Evolutionary conservation across 2,797 vertebrate genomes (phyloP).

Genomic region (Botia kubotai): DNA sequence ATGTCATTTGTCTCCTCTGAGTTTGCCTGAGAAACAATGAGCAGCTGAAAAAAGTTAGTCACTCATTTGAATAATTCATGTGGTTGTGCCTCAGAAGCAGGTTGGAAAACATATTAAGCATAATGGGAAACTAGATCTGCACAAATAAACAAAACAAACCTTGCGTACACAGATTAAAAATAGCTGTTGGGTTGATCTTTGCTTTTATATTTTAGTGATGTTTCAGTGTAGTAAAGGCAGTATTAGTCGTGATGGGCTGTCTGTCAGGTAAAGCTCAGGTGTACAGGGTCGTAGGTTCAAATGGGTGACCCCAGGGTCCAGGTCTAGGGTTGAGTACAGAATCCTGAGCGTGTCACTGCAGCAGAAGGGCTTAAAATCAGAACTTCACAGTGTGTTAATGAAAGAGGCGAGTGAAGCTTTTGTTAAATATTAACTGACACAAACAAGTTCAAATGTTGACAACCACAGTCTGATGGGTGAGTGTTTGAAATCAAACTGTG

Average conservation of each 20-base stretch:
- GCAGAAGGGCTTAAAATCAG: constrained; percentile 17
- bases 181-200: not conserved
- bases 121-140: not conserved
- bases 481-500: not conserved
- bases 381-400: constrained; percentile 4
- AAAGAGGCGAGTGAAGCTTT: not conserved
- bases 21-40: constrained; percentile 11
- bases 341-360: not conserved
- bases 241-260: not conserved
- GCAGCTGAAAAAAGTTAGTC: constrained; percentile 29
- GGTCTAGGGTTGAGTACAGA: not conserved
- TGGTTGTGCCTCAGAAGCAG: constrained; percentile 24
- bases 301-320: not conserved
- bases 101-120: constrained; percentile 14
- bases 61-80: constrained; percentile 51
- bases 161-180: not conserved
- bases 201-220: not conserved
- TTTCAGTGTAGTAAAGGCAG: not conserved
- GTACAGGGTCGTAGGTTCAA: not conserved
- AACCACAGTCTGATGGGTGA: not conserved
- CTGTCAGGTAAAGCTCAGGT: constrained; percentile 1
- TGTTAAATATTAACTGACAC: constrained; percentile 6
- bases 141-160: not conserved
- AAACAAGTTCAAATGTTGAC: not conserved
- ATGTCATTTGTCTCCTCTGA: not conserved